Evolutionary conservation across 1,140 invertebrate species (phyloP).

Genomic region (Microvelia longipes): DNA sequence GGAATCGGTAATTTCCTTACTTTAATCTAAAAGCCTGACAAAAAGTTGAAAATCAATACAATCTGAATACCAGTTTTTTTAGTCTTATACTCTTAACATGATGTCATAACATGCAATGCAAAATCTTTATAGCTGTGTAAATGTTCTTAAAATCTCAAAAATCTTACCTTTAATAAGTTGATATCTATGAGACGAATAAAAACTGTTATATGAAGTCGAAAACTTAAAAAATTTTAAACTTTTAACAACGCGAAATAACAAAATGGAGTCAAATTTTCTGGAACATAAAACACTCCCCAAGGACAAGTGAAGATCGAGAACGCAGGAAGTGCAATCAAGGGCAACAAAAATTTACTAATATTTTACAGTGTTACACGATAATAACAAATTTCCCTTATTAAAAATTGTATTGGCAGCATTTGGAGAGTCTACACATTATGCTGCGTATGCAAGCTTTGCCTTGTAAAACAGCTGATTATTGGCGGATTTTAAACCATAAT

Average conservation of each 20-base stretch:
- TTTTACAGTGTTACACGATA: not conserved
- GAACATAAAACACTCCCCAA: not conserved
- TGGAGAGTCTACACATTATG: too few species aligned
- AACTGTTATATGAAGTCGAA: too few species aligned
- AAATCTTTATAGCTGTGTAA: too few species aligned
- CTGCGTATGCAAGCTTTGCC: not conserved
- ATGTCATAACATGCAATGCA: not conserved
- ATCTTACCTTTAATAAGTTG: too few species aligned
- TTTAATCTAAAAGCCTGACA: not conserved
- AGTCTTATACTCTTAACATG: not conserved
- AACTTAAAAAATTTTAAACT: too few species aligned
- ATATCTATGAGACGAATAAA: too few species aligned
- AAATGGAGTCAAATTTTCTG: not conserved
- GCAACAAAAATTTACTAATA: not conserved
- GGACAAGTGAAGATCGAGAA: too few species aligned
- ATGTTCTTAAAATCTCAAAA: too few species aligned
- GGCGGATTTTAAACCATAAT: not conserved
- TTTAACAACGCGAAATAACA: not conserved
- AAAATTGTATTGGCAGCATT: too few species aligned
- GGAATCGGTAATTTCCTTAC: not conserved
- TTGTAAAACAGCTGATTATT: not conserved
- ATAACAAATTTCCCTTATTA: not conserved
- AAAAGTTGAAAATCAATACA: not conserved
- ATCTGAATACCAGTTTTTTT: not conserved
- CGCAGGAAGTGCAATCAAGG: too few species aligned